A percentile compares a stretch with the other conserved stretches of the same genome.
Evolutionary conservation across 2,888 invertebrate species (phyloP).

Genomic region (Scaptomyza polygonia): DNA sequence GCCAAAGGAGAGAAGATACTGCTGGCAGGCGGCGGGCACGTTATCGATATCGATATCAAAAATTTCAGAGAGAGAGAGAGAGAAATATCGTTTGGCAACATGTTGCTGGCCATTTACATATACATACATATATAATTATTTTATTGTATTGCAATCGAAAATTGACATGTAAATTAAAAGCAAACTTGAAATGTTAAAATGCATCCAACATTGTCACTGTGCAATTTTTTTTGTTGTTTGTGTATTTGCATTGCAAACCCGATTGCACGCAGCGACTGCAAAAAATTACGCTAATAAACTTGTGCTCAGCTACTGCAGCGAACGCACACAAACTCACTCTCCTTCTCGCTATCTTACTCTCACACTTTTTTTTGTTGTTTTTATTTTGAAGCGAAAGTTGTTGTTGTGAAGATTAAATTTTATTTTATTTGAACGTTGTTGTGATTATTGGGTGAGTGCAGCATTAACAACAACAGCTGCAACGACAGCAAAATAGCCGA

Average conservation of each 20-base stretch:
- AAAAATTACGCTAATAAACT: constrained; percentile 74
- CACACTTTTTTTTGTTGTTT: neutral
- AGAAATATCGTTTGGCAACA: constrained; percentile 42
- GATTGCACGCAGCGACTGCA: constrained; percentile 60
- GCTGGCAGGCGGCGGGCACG: neutral
- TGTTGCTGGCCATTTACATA: constrained; percentile 59
- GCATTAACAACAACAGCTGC: constrained; percentile 48
- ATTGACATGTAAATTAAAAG: constrained; percentile 22
- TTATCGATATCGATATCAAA: constrained; percentile 17
- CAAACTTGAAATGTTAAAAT: constrained; percentile 28
- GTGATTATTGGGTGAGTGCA: constrained; percentile 48
- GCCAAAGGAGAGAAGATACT: neutral
- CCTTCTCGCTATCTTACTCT: constrained; percentile 16
- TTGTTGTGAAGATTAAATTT: constrained; percentile 36
- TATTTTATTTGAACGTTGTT: constrained; percentile 44
- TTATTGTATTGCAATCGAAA: constrained; percentile 56
- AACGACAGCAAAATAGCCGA: constrained; percentile 36
- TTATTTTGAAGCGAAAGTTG: neutral
- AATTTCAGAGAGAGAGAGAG: neutral
- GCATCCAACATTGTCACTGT: neutral
- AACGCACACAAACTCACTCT: constrained; percentile 20
- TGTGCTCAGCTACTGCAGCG: constrained; percentile 24
- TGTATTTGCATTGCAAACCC: constrained; percentile 77
- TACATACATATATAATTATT: neutral
- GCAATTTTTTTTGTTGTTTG: constrained; percentile 49